Evolutionary conservation across 1,140 invertebrate genomes (phyloP), one percentile per base, ranked within the genome.

Genomic region (Stegodyphus dumicola): DNA sequence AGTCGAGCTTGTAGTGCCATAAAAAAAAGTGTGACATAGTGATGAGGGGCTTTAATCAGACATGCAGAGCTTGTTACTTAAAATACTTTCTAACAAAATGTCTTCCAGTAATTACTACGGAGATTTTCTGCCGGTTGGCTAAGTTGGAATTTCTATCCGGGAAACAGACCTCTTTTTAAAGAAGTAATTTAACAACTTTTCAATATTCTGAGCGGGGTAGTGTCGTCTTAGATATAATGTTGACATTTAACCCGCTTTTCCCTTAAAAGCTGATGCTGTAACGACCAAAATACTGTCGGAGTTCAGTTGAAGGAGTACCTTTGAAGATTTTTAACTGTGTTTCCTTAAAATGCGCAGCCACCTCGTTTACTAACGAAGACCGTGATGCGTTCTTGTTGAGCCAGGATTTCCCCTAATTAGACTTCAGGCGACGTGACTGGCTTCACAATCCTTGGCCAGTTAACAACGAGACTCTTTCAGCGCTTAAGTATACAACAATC

Each of bases 101-200:
- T 33, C n/a, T 7, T 33, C 7, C 6, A 7, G 18, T 65, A 77
- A 77, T 77, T 77, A 66, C 53, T 10, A 56, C n/a, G 60, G n/a
- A 48, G 76, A 51, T 77, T 33, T 71, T 71, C 10, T 71, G 10
- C 49, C 11, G 17, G 7, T 11, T 75, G 18, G 15, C 15, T 60
- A 60, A 60, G 56, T 9, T 60, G 56, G 9, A 60, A 60, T 60
- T 15, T 60, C 56, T 9, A 60, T 60, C 15, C 56, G 56, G 56
- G 15, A 60, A 60, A 9, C 9, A 15, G 56, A 60, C 9, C 33
- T 33, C 56, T 11, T 60, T 13, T 60, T 60, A 60, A 66, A 77
- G 65, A 65, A 81, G 70, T 71, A 11, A 66, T 83, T 83, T 83
- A 48, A 17, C n/a, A 83, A 83, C 79, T 83, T 83, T 75, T 74